A percentile compares a stretch with the other conserved stretches of the same genome.
These are phyloP conservation scores for Pemphredon lugubris DNA, from an alignment of 2,888 invertebrate genomes.

Conservation along the genomic window DNA sequence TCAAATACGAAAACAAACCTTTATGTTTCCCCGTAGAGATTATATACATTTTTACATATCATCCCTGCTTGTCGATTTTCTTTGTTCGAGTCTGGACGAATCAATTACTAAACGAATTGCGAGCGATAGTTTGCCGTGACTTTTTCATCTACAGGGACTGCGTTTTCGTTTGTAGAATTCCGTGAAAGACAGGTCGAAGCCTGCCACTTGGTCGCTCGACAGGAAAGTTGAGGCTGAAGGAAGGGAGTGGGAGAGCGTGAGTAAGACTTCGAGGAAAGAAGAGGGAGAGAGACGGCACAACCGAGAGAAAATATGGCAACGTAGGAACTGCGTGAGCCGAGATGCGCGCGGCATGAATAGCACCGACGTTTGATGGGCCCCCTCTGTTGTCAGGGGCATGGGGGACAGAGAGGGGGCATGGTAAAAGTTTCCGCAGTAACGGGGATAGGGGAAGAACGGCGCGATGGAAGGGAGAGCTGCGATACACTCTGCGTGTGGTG, in stretches of 20 bases:
- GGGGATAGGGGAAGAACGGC: conserved; percentile 35
- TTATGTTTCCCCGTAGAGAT: too few species aligned
- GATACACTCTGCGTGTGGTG: conserved; percentile 33
- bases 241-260: too few species aligned
- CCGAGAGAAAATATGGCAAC: conserved; percentile 70
- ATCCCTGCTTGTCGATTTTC: too few species aligned
- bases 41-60: too few species aligned
- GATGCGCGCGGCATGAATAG: conserved; percentile 74
- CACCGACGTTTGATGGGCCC: conserved; percentile 59
- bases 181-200: conserved; percentile 3
- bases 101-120: background rate
- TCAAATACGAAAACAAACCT: conserved; percentile 28
- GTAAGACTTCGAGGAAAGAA: too few species aligned
- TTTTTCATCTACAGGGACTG: too few species aligned
- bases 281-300: too few species aligned
- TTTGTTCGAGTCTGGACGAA: too few species aligned
- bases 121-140: too few species aligned
- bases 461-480: conserved; percentile 8
- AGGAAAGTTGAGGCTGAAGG: conserved; percentile 51
- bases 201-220: conserved; percentile 39
- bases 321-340: conserved; percentile 68
- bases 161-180: too few species aligned
- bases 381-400: conserved; percentile 13
- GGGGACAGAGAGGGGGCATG: conserved; percentile 21
- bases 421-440: conserved; percentile 64